These are phyloP conservation scores for Eupristina koningsbergeri DNA, from an alignment of 1,140 invertebrate genomes.

Conservation along the genomic window DNA sequence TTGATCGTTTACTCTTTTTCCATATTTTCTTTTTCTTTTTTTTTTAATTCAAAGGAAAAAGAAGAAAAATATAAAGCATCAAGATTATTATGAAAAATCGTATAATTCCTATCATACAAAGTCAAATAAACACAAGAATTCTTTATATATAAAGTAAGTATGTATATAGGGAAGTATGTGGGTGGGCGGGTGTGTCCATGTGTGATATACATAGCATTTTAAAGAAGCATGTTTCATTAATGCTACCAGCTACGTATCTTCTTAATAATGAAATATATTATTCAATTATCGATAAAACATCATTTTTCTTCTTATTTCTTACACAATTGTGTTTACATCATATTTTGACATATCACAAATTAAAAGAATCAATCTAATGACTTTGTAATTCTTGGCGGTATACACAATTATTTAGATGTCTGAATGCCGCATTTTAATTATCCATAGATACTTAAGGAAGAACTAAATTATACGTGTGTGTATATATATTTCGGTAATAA, in stretches of 20 bases:
- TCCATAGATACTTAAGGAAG: conserved; percentile 29
- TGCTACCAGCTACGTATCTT: conserved; percentile 52
- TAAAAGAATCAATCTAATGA: conserved; percentile 71
- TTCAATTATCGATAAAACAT: conserved; percentile 47
- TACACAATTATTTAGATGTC: conserved; percentile 34
- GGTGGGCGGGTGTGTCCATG: background rate
- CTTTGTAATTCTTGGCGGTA: conserved; percentile 64
- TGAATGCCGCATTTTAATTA: conserved; percentile 22
- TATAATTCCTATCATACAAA: conserved; percentile 68
- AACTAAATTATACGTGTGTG: conserved; percentile 41
- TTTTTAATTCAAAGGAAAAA: conserved; percentile 31
- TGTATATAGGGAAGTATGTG: conserved; percentile 1
- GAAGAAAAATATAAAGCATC: background rate
- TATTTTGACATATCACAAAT: conserved; percentile 68
- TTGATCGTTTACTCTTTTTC: conserved; percentile 52
- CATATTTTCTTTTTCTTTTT: conserved; percentile 21
- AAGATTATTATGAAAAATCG: conserved; percentile 54
- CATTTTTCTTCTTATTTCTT: conserved; percentile 3
- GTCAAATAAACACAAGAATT: conserved; percentile 48
- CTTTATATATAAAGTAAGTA: background rate
- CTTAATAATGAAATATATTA: conserved; percentile 41
- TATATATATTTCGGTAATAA: conserved; percentile 39
- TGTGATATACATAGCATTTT: conserved; percentile 12
- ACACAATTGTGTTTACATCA: conserved; percentile 56
- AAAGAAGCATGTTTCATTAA: conserved; percentile 55